Conservation (phyloP, 2,797 vertebrate genomes). For the Sandelia bainsii region DNA sequence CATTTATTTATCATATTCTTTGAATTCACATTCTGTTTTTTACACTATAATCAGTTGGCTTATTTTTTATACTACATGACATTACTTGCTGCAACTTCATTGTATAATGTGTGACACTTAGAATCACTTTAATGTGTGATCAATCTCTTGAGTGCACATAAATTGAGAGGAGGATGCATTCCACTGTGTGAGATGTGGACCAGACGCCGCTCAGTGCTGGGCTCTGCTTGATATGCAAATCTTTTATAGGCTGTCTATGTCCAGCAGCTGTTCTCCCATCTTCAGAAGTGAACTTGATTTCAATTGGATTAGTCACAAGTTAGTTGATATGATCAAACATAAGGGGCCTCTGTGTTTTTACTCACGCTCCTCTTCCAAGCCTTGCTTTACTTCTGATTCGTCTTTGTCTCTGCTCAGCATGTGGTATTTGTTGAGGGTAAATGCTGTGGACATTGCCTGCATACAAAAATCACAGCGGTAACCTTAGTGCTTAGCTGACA, state of each 20-base stretch:
- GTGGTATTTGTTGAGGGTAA: conserved; percentile 15
- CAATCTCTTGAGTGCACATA: conserved; percentile 14
- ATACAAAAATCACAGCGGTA: conserved; percentile 21
- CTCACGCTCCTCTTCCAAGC: conserved; percentile 10
- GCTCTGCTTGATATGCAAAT: conserved; percentile 56
- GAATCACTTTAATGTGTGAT: conserved; percentile 16
- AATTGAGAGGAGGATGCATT: conserved; percentile 8
- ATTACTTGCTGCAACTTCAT: not conserved
- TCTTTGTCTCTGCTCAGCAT: not conserved
- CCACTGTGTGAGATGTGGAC: conserved; percentile 20
- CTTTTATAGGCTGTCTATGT: conserved; percentile 21
- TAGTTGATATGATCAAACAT: conserved; percentile 35
- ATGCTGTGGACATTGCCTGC: conserved; percentile 26
- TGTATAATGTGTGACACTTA: not conserved
- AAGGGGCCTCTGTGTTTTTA: conserved; percentile 36
- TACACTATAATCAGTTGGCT: not conserved
- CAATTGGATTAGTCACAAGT: conserved; percentile 50
- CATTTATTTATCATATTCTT: not conserved
- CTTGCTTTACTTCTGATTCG: not conserved
- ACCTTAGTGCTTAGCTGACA: conserved; percentile 47
- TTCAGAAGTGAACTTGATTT: conserved; percentile 48
- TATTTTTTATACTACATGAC: not conserved
- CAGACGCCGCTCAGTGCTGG: conserved; percentile 7
- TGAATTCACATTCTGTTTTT: not conserved
- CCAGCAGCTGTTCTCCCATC: conserved; percentile 47